Evolutionary conservation across 2,888 invertebrate species (phyloP).

Genomic region (Drosophila lacicola): DNA sequence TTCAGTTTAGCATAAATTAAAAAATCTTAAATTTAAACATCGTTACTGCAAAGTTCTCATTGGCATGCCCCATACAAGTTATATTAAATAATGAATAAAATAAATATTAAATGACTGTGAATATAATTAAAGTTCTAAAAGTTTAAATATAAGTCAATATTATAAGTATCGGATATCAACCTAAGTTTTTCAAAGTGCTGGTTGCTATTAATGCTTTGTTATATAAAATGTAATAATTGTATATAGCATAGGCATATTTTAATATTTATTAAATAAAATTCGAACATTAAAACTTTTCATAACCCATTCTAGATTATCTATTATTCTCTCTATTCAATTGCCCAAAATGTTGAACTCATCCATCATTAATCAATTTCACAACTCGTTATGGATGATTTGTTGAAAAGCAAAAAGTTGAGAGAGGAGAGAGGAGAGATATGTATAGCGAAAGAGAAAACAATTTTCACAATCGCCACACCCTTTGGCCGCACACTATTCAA

Average conservation of each 20-base stretch:
- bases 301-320: conserved; percentile 5
- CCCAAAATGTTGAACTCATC: conserved; percentile 31
- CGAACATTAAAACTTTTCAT: conserved; percentile 12
- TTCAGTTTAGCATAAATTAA: neutral
- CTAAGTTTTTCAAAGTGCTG: too few relatives aligned
- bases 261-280: neutral
- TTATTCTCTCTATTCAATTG: conserved; percentile 18
- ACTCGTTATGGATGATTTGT: conserved; percentile 61
- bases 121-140: neutral
- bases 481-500: conserved; percentile 9
- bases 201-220: too few relatives aligned
- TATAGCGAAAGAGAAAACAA: conserved; percentile 31
- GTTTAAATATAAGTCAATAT: neutral
- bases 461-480: conserved; percentile 37
- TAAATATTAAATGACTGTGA: neutral
- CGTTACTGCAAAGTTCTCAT: conserved; percentile 71
- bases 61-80: conserved; percentile 14
- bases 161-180: too few relatives aligned
- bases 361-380: conserved; percentile 58
- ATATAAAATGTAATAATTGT: too few relatives aligned
- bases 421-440: neutral
- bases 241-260: too few relatives aligned
- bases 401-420: conserved; percentile 19
- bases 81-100: neutral
- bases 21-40: conserved; percentile 6